phyloP scores from a whole-genome alignment of 2,888 invertebrate genomes.

The Callimorpha dominula region DNA sequence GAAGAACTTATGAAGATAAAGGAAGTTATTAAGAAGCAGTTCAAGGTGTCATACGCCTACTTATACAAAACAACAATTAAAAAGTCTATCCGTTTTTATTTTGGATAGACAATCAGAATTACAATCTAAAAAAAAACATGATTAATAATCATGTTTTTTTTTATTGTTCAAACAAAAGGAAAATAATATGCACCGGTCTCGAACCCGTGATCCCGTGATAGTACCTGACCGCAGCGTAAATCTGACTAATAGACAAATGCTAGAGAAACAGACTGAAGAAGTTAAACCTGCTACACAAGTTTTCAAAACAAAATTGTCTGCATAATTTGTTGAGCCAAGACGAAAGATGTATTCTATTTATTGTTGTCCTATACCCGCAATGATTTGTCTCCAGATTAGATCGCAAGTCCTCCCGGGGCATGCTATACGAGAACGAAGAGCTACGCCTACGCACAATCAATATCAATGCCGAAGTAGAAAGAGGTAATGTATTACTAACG shows the following conservation, averaged over 20 bases:
- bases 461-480: slow-evolving; percentile 96
- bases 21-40: neutral
- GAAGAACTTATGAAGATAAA: neutral
- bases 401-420: slow-evolving; percentile 96
- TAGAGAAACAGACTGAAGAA: too few relatives aligned
- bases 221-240: too few relatives aligned
- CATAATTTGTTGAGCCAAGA: neutral
- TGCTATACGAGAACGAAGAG: slow-evolving; percentile 98
- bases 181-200: too few relatives aligned
- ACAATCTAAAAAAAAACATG: too few relatives aligned
- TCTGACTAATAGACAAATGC: neutral
- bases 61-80: neutral
- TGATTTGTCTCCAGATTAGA: slow-evolving; percentile 88
- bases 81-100: too few relatives aligned
- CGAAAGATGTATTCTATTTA: neutral
- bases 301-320: neutral
- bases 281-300: too few relatives aligned
- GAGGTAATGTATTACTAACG: slow-evolving; percentile 86
- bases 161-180: too few relatives aligned
- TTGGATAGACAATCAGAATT: too few relatives aligned
- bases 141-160: too few relatives aligned
- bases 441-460: slow-evolving; percentile 95
- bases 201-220: too few relatives aligned
- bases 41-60: too few relatives aligned
- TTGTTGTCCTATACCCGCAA: neutral